Percentiles rank a stretch among this genome's conserved stretches.
phyloP scores from a whole-genome alignment of 1,140 invertebrate species.

The Parasteatoda tepidariorum region DNA sequence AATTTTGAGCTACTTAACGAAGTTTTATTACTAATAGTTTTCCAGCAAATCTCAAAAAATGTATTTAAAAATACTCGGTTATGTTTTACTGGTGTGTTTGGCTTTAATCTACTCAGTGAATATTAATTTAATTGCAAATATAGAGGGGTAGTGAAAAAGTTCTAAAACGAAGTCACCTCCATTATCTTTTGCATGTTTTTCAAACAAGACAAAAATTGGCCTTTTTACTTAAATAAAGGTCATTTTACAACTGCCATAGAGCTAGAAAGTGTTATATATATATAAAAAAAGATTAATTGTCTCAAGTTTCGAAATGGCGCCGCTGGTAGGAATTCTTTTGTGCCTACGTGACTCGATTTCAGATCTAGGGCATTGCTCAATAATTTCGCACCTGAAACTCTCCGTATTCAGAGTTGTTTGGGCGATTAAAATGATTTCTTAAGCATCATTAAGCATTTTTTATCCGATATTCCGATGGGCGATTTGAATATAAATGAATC shows the following conservation, averaged over 20 bases:
- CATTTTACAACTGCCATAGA: neutral
- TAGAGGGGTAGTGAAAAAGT: neutral
- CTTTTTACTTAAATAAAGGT: neutral
- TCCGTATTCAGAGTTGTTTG: neutral
- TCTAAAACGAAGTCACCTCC: neutral
- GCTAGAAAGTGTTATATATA: conserved; percentile 21
- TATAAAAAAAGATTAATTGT: conserved; percentile 27
- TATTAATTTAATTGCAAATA: neutral
- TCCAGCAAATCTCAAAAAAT: neutral
- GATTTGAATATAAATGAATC: neutral
- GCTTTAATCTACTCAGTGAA: neutral
- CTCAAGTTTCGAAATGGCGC: conserved; percentile 31
- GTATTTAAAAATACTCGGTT: neutral
- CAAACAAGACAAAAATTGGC: neutral
- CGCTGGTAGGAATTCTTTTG: conserved; percentile 10
- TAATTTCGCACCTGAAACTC: conserved; percentile 3
- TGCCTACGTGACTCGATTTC: conserved; percentile 23
- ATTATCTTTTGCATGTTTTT: too few relatives aligned
- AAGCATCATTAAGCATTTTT: conserved; percentile 3
- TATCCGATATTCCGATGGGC: neutral
- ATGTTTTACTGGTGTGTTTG: neutral
- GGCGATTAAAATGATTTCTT: neutral
- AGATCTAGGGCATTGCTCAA: conserved; percentile 7
- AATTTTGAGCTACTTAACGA: too few relatives aligned
- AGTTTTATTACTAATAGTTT: too few relatives aligned